Evolutionary conservation across 1,140 invertebrate species (phyloP), one percentile per base, ranked within the genome.

Genomic region (Temnothorax nylanderi): DNA sequence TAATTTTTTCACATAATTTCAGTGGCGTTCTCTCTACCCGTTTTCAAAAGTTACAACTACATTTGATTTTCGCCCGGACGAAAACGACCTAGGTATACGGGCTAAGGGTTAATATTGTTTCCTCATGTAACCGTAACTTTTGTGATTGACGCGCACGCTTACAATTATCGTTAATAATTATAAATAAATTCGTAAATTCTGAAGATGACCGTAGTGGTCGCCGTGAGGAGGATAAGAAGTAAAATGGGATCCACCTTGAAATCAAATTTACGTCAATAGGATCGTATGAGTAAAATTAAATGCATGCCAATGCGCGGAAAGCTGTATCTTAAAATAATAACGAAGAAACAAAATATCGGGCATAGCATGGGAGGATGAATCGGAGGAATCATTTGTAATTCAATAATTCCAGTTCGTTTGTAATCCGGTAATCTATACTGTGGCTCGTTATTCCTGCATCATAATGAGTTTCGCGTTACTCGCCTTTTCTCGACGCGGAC

Each of bases 391-490:
- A 87, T 92, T 90, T 91, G 91, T 92, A 92, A 91, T 87, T 92
- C 87, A 89, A 92, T 92, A 90, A 90, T 91, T 92, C 88, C 91
- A 86, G 86, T 91, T 89, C 88, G 90, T 91, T 92, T 91, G 87
- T 90, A 87, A 89, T 92, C 51, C 88, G 90, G 91, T 93, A 93
- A 93, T 93, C 91, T 87, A 87, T 91, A 93, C 91, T 86, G 89
- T 81, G 80, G 87, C 90, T 93, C 91, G 91, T 93, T 93, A 93
- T 86, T 89, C 81, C 72, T 85, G 89, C 89, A 91, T 89, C 82
- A 87, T 93, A 93, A 93, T 92, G 92, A 93, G 91, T 93, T 90
- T 93, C 92, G 88, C 89, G 87, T 93, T 93, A 93, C 92, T 78
- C 78, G 78, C 86, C 85, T 90, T 90, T 90, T 89, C 89, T 87